Evolutionary conservation across 2,113 vertebrate genomes (phyloP), one percentile per base, ranked within the genome.

Genomic region (Xenopus laevis): DNA sequence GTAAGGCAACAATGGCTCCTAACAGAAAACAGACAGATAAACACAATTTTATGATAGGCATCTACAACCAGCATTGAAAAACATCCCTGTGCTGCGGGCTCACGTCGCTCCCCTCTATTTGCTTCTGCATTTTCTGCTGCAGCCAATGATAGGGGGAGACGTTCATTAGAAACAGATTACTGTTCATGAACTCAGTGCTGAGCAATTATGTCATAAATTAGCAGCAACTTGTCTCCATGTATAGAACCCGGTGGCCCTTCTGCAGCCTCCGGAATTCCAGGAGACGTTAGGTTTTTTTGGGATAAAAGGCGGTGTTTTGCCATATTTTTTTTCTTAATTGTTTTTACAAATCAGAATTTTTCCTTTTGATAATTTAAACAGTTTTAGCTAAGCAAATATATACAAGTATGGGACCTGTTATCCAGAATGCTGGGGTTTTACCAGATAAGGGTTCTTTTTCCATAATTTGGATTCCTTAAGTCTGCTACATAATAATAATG

Each of bases 141-240:
- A 74, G 64, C 74, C 74, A 76, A 70, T 64, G 50, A 58, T 46
- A 21, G 65, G 18, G 55, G 66, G 45, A 47, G 65, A 64, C 33
- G 59, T 76, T 68, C 74, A 76, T 76, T 76, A 76, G 65, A 68
- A 75, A 75, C 65, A 68, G 65, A 75, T 75, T 74, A 74, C 47
- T 67, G 73, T 74, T 74, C 55, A 66, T n/a, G 65, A 65, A 74
- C 52, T 65, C 71, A n/a, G 52, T 65, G 65, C 30, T 33, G 30
- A 33, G 30, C 65, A 75, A 75, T 75, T 75, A 75, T 68, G 65
- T 68, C 73, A 68, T 75, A 52, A 75, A 75, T 75, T 75, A 75
- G 73, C 73, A n/a, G n/a, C n/a, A n/a, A n/a, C n/a, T 33, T 69
- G 65, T 68, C 65, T 68, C 73, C 27, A 20, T 75, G 44, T 46